A percentile compares a stretch with the other conserved stretches of the same genome.
Conservation (phyloP, 2,888 invertebrate genomes). For the Cheilosia grossa region DNA sequence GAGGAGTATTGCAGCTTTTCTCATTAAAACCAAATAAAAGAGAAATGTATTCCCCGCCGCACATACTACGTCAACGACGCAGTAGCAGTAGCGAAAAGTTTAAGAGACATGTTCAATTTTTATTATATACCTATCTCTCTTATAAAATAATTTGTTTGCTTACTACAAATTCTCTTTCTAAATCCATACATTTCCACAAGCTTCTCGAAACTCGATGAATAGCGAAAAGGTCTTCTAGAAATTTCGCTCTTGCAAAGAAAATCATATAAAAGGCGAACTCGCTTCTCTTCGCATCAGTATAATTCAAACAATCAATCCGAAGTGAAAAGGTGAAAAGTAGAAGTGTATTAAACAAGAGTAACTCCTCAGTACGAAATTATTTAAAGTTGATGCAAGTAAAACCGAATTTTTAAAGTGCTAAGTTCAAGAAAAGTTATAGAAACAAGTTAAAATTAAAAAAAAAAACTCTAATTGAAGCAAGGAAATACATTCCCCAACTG, state of each 20-base stretch:
- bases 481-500: not conserved
- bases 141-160: not conserved
- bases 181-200: slow-evolving; percentile 37
- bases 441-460: not conserved
- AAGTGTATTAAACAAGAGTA: not conserved
- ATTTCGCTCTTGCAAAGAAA: slow-evolving; percentile 30
- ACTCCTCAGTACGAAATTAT: not conserved
- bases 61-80: no score
- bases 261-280: slow-evolving; percentile 58
- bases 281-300: slow-evolving; percentile 42
- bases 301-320: not conserved
- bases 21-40: no score
- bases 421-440: not conserved
- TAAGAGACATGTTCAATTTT: no score
- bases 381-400: not conserved
- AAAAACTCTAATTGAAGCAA: not conserved
- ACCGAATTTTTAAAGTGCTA: not conserved
- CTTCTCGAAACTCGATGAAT: not conserved
- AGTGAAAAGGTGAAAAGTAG: not conserved
- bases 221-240: slow-evolving; percentile 22
- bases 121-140: no score
- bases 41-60: no score
- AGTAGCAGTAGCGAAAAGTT: no score
- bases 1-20: no score
- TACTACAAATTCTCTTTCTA: not conserved